phyloP scores from a whole-genome alignment of 2,888 invertebrate species.

The Byasa hedistus region DNA sequence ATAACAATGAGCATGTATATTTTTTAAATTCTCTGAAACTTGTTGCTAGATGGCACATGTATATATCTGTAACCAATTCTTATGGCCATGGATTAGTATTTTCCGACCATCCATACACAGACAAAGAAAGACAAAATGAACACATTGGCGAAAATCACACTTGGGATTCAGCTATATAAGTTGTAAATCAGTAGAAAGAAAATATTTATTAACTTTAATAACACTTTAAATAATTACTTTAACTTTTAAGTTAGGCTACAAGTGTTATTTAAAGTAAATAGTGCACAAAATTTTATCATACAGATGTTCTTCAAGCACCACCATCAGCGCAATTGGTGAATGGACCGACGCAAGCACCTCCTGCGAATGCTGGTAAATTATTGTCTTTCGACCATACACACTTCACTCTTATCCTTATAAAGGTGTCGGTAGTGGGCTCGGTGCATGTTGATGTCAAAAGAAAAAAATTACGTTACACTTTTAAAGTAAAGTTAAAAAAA shows the following conservation, averaged over 20 bases:
- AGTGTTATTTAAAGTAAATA: neutral
- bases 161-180: too few species aligned
- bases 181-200: neutral
- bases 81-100: too few species aligned
- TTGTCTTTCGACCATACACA: conserved; percentile 23
- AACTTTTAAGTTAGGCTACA: too few species aligned
- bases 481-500: neutral
- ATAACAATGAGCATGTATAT: neutral
- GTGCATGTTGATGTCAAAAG: conserved; percentile 38
- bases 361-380: conserved; percentile 35
- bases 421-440: conserved; percentile 36
- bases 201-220: neutral
- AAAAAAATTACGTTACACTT: neutral
- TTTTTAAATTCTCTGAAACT: neutral
- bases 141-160: too few species aligned
- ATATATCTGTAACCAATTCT: too few species aligned
- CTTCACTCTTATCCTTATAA: conserved; percentile 6
- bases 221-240: neutral
- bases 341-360: conserved; percentile 42
- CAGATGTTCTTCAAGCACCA: conserved; percentile 35
- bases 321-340: conserved; percentile 41
- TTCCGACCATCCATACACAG: too few species aligned
- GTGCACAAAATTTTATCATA: conserved; percentile 5
- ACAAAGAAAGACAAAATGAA: too few species aligned
- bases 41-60: neutral